Base-by-base conservation (phyloP, 2,113 vertebrate species). In the Chionodraco myersi region DNA sequence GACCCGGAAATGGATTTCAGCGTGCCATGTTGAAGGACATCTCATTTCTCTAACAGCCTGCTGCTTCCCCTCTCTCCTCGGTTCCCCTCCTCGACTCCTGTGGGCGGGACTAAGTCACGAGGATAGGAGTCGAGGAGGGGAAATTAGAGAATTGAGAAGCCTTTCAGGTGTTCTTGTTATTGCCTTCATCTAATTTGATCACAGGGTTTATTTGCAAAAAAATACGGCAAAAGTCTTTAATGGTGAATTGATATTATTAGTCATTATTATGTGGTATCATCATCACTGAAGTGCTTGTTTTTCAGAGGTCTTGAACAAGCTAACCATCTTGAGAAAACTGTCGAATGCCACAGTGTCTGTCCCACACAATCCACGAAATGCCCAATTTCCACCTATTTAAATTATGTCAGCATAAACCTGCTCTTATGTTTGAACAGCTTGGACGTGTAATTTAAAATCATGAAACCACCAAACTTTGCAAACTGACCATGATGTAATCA, bases 381-480 rank as follows among this genome's bases (percentile, higher is more conserved):
- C 57, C 69, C 69, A 36, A 78, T 21, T 71, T 82, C 76, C 13
- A 52, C 62, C 53, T 30, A 47, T 5, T 75, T 62, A 80, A 72
- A 60, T 53, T 53, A 69, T 44, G 62, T 54, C 11, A 82, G 56
- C 53, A 74, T 52, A 79, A 86, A 86, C 72, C 73, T 62, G 77
- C 48, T 65, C 69, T 65, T 74, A 81, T 66, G 64, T 81, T 79
- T 72, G 69, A 77, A 65, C 69, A 67, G 77, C 69, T 66, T 78
- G 48, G 21, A 82, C 75, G 76, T 72, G 44, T 63, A 49, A 54
- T 82, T 88, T 57, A 54, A 75, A 84, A 91, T 80, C 59, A 67
- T 71, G 30, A 83, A 88, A 82, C 84, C 75, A 73, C 72, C 59
- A 76, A 30, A 68, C 82, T 84, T 85, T 70, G 21, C 49, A 88